These are phyloP conservation scores for Enchytraeus crypticus DNA, from an alignment of 2,888 invertebrate genomes.

Conservation along the genomic window DNA sequence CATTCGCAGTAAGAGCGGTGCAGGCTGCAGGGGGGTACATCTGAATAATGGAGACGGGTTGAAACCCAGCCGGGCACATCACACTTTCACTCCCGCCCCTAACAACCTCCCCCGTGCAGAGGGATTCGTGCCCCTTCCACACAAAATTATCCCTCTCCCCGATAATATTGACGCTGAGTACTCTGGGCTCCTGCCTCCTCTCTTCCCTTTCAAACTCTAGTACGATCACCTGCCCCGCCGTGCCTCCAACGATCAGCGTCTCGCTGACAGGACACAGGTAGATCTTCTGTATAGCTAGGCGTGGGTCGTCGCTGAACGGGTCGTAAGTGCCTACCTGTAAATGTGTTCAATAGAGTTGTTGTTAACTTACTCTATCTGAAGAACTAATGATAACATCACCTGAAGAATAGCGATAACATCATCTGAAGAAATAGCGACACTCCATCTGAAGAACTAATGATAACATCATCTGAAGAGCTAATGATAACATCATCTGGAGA, in stretches of 20 bases:
- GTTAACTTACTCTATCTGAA: too few relatives aligned
- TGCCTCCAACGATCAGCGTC: conserved; percentile 80
- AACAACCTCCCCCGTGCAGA: too few relatives aligned
- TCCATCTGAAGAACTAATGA: too few relatives aligned
- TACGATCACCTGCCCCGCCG: conserved; percentile 84
- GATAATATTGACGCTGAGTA: background rate
- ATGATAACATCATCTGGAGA: too few relatives aligned
- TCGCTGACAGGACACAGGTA: conserved; percentile 77
- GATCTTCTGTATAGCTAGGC: conserved; percentile 73
- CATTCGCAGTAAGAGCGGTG: conserved; percentile 77
- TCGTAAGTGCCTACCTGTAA: conserved; percentile 78
- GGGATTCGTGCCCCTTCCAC: conserved; percentile 90
- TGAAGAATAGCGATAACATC: too few relatives aligned
- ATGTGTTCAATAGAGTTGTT: too few relatives aligned
- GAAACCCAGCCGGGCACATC: conserved; percentile 58
- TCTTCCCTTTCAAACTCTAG: conserved; percentile 42
- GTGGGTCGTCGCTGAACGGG: conserved; percentile 92
- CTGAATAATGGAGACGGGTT: conserved; percentile 73
- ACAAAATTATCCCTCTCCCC: conserved; percentile 67
- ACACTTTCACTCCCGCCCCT: conserved; percentile 51
- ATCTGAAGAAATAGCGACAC: too few relatives aligned
- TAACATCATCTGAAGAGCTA: too few relatives aligned
- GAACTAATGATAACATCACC: too few relatives aligned
- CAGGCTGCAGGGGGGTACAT: conserved; percentile 86
- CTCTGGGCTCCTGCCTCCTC: conserved; percentile 35